Percentiles rank a stretch among this genome's conserved stretches.
Evolutionary conservation across 2,113 vertebrate species (phyloP).

Genomic region (Ariopsis seemanni): DNA sequence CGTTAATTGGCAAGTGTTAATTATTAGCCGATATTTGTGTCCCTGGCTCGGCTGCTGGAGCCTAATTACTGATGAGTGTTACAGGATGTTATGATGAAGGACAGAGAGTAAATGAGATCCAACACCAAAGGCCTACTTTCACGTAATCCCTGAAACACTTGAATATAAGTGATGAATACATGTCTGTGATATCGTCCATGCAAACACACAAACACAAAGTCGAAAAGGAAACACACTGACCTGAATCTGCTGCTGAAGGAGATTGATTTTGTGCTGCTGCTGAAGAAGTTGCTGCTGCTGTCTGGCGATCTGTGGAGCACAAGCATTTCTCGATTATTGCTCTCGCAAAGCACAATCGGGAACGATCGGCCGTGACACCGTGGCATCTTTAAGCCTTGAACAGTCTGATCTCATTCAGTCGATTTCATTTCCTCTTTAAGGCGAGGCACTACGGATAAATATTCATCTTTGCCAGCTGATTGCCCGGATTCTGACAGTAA

Average conservation of each 20-base stretch:
- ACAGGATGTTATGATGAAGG: conserved; percentile 53
- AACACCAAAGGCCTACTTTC: not conserved
- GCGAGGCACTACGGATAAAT: not conserved
- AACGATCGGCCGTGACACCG: not conserved
- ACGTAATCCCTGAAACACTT: not conserved
- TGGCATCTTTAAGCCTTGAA: conserved; percentile 6
- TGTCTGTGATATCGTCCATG: not conserved
- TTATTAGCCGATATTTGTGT: conserved; percentile 20
- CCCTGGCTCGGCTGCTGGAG: conserved; percentile 60
- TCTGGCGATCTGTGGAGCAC: conserved; percentile 87
- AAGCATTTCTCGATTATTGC: conserved; percentile 26
- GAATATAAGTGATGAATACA: not conserved
- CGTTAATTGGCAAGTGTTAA: conserved; percentile 18
- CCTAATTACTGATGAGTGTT: conserved; percentile 70
- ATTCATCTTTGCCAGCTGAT: not conserved
- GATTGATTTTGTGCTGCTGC: conserved; percentile 99
- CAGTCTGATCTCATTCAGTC: not conserved
- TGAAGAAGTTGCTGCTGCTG: conserved; percentile 99
- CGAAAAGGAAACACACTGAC: conserved; percentile 76
- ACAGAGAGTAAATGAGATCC: conserved; percentile 32
- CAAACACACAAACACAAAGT: conserved; percentile 22
- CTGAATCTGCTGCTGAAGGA: conserved; percentile 99
- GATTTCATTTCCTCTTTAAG: not conserved
- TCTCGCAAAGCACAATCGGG: not conserved
- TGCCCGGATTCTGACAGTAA: not conserved